phyloP scores from a whole-genome alignment of 92 coral and sea anemone genomes.

The Blastomussa wellsi region DNA sequence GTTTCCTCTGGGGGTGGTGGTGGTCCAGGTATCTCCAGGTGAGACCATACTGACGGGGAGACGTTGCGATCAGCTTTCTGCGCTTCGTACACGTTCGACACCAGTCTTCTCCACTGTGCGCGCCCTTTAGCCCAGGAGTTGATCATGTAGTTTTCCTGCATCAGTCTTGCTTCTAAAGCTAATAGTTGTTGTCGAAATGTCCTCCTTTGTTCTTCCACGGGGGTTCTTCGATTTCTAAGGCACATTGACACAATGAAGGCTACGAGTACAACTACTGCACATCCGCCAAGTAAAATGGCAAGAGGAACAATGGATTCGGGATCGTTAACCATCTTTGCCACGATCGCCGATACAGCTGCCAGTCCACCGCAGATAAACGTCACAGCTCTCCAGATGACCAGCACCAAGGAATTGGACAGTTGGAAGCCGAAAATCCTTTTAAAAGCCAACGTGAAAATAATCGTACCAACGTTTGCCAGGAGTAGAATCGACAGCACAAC shows the following conservation, averaged over 20 bases:
- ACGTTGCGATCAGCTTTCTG: conserved; percentile 62
- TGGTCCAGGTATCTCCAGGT: conserved; percentile 14
- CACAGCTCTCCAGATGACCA: conserved; percentile 82
- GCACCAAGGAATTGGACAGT: conserved; percentile 79
- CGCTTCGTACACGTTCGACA: conserved; percentile 84
- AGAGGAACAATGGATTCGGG: conserved; percentile 72
- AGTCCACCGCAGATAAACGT: conserved; percentile 68
- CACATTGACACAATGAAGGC: conserved; percentile 64
- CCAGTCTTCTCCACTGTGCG: conserved; percentile 88
- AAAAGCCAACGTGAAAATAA: conserved; percentile 77
- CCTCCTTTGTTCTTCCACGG: conserved; percentile 79
- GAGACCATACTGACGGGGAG: conserved; percentile 52
- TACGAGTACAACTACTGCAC: conserved; percentile 56
- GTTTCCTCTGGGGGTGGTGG: conserved; percentile 34
- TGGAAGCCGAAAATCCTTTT: conserved; percentile 59
- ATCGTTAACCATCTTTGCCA: conserved; percentile 62
- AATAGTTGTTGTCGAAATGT: conserved; percentile 67
- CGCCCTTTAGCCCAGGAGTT: conserved; percentile 84
- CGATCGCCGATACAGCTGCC: conserved; percentile 74
- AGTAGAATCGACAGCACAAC: conserved; percentile 60
- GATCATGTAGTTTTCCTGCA: conserved; percentile 70
- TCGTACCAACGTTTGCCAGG: conserved; percentile 63
- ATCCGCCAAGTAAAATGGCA: conserved; percentile 68
- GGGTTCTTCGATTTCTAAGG: conserved; percentile 66
- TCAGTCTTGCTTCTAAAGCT: conserved; percentile 69